phyloP scores from a whole-genome alignment of 2,888 invertebrate species.

The Seira ritae region DNA sequence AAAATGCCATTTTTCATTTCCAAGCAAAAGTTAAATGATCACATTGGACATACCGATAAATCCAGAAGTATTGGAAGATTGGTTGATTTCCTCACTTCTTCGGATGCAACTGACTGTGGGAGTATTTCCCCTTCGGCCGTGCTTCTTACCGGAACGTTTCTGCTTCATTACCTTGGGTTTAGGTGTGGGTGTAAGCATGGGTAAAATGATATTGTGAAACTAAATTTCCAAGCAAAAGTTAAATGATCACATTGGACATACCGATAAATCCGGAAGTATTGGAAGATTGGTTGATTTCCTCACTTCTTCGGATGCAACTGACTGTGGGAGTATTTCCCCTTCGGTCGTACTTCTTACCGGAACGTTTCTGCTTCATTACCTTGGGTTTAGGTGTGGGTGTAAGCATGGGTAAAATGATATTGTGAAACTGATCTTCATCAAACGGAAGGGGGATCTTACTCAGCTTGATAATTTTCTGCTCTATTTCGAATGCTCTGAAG shows the following conservation, averaged over 20 bases:
- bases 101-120: not conserved
- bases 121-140: not conserved
- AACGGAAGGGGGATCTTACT: constrained; percentile 32
- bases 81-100: not conserved
- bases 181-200: not conserved
- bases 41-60: not conserved
- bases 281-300: no score
- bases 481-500: constrained; percentile 31
- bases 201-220: not conserved
- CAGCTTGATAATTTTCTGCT: constrained; percentile 24
- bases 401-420: not conserved
- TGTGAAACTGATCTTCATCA: no score
- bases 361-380: not conserved
- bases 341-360: not conserved
- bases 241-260: not conserved
- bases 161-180: not conserved
- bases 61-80: not conserved
- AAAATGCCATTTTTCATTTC: not conserved
- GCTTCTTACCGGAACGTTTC: not conserved
- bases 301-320: not conserved
- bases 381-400: not conserved
- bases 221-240: no score
- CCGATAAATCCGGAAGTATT: not conserved
- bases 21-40: not conserved
- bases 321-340: not conserved